These are phyloP conservation scores for Dryobotodes eremita DNA, from an alignment of 2,888 invertebrate species.

Conservation along the genomic window DNA sequence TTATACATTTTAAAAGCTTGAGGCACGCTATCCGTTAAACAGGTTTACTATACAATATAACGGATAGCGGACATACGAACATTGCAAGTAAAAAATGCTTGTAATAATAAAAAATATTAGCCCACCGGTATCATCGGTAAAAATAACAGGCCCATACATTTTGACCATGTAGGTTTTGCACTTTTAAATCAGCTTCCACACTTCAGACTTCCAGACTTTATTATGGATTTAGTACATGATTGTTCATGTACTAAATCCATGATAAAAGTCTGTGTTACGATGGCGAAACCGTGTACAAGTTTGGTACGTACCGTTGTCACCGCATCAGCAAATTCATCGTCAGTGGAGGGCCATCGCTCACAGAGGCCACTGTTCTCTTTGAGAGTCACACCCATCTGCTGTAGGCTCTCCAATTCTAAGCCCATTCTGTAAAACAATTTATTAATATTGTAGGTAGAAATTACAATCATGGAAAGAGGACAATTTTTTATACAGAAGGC, in stretches of 20 bases:
- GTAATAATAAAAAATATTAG: too few relatives aligned
- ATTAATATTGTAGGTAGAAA: neutral
- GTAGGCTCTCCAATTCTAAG: slow-evolving; percentile 79
- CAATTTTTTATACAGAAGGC: neutral
- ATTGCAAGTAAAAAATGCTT: too few relatives aligned
- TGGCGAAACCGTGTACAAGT: neutral
- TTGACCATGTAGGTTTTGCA: too few relatives aligned
- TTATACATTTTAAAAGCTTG: too few relatives aligned
- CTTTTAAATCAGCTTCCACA: too few relatives aligned
- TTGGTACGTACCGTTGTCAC: slow-evolving; percentile 87
- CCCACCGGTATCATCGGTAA: too few relatives aligned
- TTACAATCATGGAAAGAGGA: neutral
- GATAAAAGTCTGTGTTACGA: neutral
- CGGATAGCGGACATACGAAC: too few relatives aligned
- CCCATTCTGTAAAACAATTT: slow-evolving; percentile 70
- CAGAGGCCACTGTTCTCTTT: slow-evolving; percentile 72
- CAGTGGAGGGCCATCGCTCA: slow-evolving; percentile 85
- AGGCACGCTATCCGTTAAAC: too few relatives aligned
- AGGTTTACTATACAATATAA: too few relatives aligned
- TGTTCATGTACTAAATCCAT: neutral
- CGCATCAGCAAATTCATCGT: slow-evolving; percentile 91
- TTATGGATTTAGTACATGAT: too few relatives aligned
- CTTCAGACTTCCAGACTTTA: too few relatives aligned
- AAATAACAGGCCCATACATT: too few relatives aligned
- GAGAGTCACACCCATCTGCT: slow-evolving; percentile 78